Evolutionary conservation across 2,113 vertebrate species (phyloP), one percentile per base, ranked within the genome.

Genomic region (Neogobius melanostomus): DNA sequence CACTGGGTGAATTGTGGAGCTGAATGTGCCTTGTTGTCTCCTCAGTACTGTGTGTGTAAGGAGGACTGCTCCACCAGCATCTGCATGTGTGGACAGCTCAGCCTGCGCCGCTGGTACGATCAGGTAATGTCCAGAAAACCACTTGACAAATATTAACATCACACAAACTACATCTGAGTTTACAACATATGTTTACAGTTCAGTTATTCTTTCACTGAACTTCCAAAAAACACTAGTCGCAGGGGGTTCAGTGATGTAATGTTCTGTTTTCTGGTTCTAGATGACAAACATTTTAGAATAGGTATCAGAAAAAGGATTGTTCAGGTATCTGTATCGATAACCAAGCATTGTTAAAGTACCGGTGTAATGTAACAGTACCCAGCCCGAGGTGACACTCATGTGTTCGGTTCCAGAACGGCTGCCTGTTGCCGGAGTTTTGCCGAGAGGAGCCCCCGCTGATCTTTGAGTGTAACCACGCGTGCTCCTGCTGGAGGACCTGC

Each of bases 31-130:
- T 11, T 0, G 0, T 61, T 72, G n/a, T 64, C 48, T 69, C 21
- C 2, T 10, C 90, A 99, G 98, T 99, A 99, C 92, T 99, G 98
- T 2, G 94, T 98, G 7, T 99, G 98, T 79, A 94, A 95, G 66
- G 97, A 99, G 0, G 95, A 99, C 91, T 99, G 98, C 79, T 99
- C 97, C 8, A 95, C 96, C n/a, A 97, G 94, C 73, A 95, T 94
- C 89, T 99, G 98, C 89, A 98, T 99, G 98, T 99, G 98, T 64
- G 96, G 97, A 64, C 98, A 99, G 64, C 96, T 99, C 80, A 99
- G 98, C 79, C 92, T 99, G 91, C 95, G 98, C 83, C 97, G 97
- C 90, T 99, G 98, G 98, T 99, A 98, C 7, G 95, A 95, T 74
- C 94, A 95, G 96, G 98, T 99, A 85, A 61, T 6, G 1, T 7